These are phyloP conservation scores for Bradysia coprophila DNA, from an alignment of 1,140 invertebrate genomes.

Conservation along the genomic window DNA sequence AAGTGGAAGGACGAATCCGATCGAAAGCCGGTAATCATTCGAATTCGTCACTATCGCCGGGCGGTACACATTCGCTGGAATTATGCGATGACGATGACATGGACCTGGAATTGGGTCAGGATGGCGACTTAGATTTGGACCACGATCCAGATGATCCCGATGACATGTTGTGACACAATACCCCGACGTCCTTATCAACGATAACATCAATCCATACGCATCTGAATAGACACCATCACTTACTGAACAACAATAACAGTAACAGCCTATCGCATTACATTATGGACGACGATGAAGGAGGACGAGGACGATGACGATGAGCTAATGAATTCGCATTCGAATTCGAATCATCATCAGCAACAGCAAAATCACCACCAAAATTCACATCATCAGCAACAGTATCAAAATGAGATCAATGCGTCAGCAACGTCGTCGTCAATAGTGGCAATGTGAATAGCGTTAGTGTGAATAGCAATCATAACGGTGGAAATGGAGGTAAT, in stretches of 20 bases:
- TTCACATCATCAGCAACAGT: background rate
- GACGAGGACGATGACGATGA: background rate
- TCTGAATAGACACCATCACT: background rate
- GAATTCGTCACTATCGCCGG: constrained; percentile 23
- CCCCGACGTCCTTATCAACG: background rate
- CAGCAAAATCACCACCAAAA: background rate
- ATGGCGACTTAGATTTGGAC: constrained; percentile 23
- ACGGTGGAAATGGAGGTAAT: background rate
- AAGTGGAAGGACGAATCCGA: constrained; percentile 90
- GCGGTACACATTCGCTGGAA: constrained; percentile 8
- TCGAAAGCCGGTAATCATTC: constrained; percentile 24
- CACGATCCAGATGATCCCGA: constrained; percentile 21
- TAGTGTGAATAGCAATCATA: background rate
- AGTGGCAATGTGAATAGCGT: background rate
- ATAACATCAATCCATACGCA: background rate
- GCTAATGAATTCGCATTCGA: background rate
- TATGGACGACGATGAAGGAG: too few species aligned
- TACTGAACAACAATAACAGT: background rate
- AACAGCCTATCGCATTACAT: too few species aligned
- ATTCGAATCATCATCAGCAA: background rate
- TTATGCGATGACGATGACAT: constrained; percentile 14
- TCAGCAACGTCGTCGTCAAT: background rate
- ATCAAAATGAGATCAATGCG: constrained; percentile 1
- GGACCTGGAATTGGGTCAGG: constrained; percentile 20
- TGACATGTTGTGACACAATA: constrained; percentile 28